Conservation (phyloP, 1,140 invertebrate species). For the Chrysomallon squamiferum region DNA sequence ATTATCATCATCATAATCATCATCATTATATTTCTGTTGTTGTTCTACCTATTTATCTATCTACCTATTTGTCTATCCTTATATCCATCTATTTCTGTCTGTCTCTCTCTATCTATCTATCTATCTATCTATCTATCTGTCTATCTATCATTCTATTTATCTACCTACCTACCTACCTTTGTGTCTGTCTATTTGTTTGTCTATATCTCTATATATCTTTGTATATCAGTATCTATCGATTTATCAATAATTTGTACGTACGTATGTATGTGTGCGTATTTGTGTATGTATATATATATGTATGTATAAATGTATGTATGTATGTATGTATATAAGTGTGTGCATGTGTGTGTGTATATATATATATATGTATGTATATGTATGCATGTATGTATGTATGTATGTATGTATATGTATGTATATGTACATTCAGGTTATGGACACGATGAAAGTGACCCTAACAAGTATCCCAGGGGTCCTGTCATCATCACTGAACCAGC, state of each 20-base stretch:
- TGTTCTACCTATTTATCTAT: not conserved
- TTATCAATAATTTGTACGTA: not conserved
- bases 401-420: no score
- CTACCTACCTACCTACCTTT: not conserved
- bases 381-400: no score
- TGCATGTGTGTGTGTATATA: no score
- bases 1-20: no score
- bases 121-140: not conserved
- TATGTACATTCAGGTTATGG: constrained; percentile 32
- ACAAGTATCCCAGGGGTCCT: constrained; percentile 23
- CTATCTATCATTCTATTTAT: not conserved
- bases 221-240: not conserved
- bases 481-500: constrained; percentile 26
- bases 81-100: not conserved
- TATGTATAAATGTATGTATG: not conserved
- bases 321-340: no score
- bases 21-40: no score
- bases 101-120: not conserved
- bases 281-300: not conserved
- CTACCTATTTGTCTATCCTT: not conserved
- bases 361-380: no score
- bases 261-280: not conserved
- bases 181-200: not conserved
- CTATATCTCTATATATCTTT: not conserved
- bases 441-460: constrained; percentile 18